phyloP scores from a whole-genome alignment of 2,113 vertebrate species.

The Thunnus thynnus region DNA sequence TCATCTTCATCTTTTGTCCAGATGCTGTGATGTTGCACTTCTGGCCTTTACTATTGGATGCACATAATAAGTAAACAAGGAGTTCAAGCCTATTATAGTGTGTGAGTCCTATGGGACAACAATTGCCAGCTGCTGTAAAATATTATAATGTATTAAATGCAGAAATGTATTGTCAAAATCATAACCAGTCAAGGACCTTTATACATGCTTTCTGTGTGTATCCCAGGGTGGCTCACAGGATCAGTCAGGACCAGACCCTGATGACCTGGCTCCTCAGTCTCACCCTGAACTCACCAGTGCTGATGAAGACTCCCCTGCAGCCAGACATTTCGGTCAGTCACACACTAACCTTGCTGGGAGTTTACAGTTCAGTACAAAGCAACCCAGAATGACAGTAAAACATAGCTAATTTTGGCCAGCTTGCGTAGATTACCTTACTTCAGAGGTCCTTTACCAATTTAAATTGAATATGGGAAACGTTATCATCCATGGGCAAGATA shows the following conservation, averaged over 20 bases:
- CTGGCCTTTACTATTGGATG: neutral
- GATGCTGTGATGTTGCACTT: neutral
- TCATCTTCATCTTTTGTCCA: neutral
- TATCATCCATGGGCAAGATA: too few species aligned
- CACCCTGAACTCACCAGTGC: neutral
- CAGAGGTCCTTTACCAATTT: too few species aligned
- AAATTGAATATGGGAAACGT: neutral
- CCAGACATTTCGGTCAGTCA: slow-evolving; percentile 21
- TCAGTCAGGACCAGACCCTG: slow-evolving; percentile 15
- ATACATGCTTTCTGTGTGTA: neutral
- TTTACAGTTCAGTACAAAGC: neutral
- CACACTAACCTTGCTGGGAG: neutral
- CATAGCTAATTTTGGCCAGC: too few species aligned
- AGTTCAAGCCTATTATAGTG: neutral
- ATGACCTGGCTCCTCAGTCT: neutral
- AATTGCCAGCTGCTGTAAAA: neutral
- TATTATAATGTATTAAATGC: neutral
- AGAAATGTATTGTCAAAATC: neutral
- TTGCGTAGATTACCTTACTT: too few species aligned
- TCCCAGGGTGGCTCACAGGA: slow-evolving; percentile 16
- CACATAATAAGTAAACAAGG: neutral
- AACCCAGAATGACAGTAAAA: neutral
- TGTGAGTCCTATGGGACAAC: fast-evolving
- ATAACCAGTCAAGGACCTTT: neutral
- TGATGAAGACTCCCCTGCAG: neutral